Evolutionary conservation across 2,888 invertebrate species (phyloP).

Genomic region (Nephrotoma appendiculata): DNA sequence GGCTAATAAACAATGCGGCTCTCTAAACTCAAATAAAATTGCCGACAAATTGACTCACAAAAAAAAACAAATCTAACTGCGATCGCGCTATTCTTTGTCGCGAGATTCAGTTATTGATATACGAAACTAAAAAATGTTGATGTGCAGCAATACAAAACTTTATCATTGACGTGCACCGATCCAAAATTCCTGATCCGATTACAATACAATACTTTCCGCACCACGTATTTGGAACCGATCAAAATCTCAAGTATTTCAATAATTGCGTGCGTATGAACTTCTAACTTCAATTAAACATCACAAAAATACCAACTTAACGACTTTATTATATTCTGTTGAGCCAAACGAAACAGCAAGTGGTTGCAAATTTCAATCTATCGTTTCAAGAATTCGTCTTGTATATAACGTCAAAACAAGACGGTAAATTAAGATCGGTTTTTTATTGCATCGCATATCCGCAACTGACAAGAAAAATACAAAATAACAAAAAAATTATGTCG

Average conservation of each 20-base stretch:
- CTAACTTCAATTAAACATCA: not conserved
- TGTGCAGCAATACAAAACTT: too few relatives aligned
- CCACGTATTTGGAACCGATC: too few relatives aligned
- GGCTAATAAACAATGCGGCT: not conserved
- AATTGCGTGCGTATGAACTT: not conserved
- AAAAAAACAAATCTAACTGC: not conserved
- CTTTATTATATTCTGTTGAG: not conserved
- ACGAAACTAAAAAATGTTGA: too few relatives aligned
- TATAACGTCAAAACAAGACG: not conserved
- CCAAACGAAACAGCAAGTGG: not conserved
- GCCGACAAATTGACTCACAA: not conserved
- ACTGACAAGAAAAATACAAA: not conserved
- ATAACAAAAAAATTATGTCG: not conserved
- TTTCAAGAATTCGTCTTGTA: not conserved
- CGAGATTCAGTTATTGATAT: not conserved
- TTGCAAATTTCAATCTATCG: not conserved
- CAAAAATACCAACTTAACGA: not conserved
- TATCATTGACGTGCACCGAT: too few relatives aligned
- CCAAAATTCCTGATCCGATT: too few relatives aligned
- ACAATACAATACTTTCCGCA: too few relatives aligned
- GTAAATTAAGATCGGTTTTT: not conserved
- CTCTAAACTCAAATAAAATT: not conserved
- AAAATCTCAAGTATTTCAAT: not conserved
- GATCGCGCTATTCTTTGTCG: not conserved
- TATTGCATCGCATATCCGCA: not conserved